Base-by-base conservation (phyloP, 2,113 vertebrate genomes). In the Chaenogobius annularis region DNA sequence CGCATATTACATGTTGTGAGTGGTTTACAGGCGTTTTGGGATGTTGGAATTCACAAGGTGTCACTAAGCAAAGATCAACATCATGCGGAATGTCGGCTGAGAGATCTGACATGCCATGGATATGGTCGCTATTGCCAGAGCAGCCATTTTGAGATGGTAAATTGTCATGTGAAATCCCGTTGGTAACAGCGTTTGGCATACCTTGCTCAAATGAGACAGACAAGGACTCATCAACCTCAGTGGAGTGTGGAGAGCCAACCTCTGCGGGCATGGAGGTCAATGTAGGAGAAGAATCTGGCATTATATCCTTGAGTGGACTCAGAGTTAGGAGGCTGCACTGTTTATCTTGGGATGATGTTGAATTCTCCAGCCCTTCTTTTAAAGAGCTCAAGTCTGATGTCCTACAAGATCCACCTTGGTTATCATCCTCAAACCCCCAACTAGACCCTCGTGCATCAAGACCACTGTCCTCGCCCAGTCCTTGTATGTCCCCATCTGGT, bases 11-110 rank as follows among this genome's bases (percentile, higher is more conserved):
- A 0, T 89, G 86, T 3, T 78, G 85, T 20, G 84, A 83, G 17
- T 74, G 83, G 68, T 58, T 90, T 50, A 90, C 92, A 1, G 84
- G 68, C 0, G 92, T 88, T 75, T 93, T 95, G 52, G 94, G 92
- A 65, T 99, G 97, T 76, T 96, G 93, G 19, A 98, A 98, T 90
- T 98, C 97, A 3, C 97, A 98, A 0, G 97, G 96, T 0, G 96
- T 96, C 63, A 99, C 97, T 63, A 99, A 85, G 74, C 97, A 99
- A 37, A 99, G 90, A 63, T 98, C 97, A 1, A 99, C 97, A 0
- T 97, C 95, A 0, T 98, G 96, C 0, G 94, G 95, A 15, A 88
- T 43, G 5, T 94, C 93, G 0, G 65, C 84, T n/a, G 76, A 78
- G 0, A 90, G 65, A 17, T 23, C 89, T 5, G 87, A 73, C 68